Conservation (phyloP, 2,113 vertebrate species). For the Nesoenas mayeri region DNA sequence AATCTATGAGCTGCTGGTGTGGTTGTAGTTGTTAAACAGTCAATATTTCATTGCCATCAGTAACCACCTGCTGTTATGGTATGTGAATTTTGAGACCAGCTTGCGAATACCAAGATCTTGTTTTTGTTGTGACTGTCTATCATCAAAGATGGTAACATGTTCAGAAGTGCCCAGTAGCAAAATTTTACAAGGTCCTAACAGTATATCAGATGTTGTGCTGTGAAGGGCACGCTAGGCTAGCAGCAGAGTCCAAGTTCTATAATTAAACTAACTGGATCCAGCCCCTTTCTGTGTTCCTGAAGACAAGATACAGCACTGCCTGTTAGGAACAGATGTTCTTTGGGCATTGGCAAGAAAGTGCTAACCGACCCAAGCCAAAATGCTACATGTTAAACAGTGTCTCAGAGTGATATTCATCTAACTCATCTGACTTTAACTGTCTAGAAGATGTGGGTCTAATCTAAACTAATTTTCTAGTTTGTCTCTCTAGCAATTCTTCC, state of each 20-base stretch:
- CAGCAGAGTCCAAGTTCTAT: background rate
- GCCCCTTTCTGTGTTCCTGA: background rate
- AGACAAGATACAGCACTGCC: background rate
- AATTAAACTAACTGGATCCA: background rate
- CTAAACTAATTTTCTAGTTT: background rate
- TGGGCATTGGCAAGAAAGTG: background rate
- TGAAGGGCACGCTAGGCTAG: background rate
- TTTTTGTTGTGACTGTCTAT: background rate
- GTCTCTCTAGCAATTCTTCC: background rate
- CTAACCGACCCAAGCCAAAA: background rate
- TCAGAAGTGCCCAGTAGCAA: background rate
- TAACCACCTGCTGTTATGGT: background rate
- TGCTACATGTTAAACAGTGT: background rate
- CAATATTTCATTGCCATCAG: background rate
- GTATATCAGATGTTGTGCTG: background rate
- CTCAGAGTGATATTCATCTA: background rate
- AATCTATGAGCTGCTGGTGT: background rate
- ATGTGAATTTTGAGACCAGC: background rate
- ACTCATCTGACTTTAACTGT: background rate
- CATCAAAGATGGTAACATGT: background rate
- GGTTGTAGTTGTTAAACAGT: background rate
- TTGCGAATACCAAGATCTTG: background rate
- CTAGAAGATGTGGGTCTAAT: background rate
- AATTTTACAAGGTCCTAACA: background rate
- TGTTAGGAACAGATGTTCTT: background rate